Base-by-base conservation (phyloP, 64 coral and sea anemone species). In the Catalaphyllia jardinei region DNA sequence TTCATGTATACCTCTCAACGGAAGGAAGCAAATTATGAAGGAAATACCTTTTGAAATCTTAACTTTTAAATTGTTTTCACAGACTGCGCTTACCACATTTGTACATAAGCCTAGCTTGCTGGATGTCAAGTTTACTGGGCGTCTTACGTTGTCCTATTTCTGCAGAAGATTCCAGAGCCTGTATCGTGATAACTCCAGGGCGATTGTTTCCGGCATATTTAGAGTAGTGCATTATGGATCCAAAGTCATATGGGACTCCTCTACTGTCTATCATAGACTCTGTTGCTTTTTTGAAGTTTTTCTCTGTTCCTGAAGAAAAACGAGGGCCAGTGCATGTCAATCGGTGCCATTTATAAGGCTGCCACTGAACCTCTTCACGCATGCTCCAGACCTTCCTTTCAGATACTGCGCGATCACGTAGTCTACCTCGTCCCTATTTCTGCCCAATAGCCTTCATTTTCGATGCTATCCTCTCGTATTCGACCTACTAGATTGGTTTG, bases 201-300 rank as follows among this genome's bases (percentile, higher is more conserved):
- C 72, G 86, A 61, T 89, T 96, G 29, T 96, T 96, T 22, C 90
- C 94, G 16, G 87, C 71, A 50, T 73, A 96, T 33, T 87, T 87
- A 8, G 94, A 96, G 73, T 96, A 96, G 83, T 96, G 94, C 94
- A 96, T 96, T 55, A 96, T 85, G 31, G 88, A 91, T 52, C 89
- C 90, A 24, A 86, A 62, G 90, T 96, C 94, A 50, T 96, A 96
- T 20, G 79, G 28, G 8, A 82, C 39, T 10, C 86, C 86, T 29
- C 91, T 87, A 74, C 46, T 82, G 67, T 73, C 87, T 15, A 92
- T 64, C 64, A 72, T 75, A 28, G 13, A 39, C 4, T 63, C 63
- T 39, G 46, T 0, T 1, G 35, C 29, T 46, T 96, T 92, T 60
- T 52, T 52, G 54, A 92, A 96, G 33, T 96, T 92, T 29, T 19